Evolutionary conservation across 2,113 vertebrate species (phyloP).

Genomic region (Apus apus): DNA sequence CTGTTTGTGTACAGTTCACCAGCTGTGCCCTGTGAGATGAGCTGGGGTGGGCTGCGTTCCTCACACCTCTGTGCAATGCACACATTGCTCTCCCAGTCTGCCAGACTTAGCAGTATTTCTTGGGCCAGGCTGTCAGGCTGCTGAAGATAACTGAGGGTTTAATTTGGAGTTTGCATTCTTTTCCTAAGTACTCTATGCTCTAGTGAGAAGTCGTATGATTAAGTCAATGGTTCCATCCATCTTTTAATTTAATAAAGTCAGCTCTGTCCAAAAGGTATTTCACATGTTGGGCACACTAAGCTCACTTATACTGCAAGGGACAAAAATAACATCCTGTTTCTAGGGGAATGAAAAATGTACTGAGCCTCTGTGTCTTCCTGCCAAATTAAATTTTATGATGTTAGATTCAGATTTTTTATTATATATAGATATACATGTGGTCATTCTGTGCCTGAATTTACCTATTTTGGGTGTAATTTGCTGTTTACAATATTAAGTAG

Average conservation of each 20-base stretch:
- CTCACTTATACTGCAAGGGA: background rate
- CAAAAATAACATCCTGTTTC: background rate
- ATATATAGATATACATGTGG: background rate
- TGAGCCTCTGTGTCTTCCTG: background rate
- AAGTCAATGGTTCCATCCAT: conserved; percentile 13
- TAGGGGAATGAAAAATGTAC: background rate
- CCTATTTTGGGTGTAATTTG: background rate
- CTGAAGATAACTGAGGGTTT: conserved; percentile 17
- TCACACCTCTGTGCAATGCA: conserved; percentile 63
- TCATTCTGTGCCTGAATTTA: background rate
- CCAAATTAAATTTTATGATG: background rate
- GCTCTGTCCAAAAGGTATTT: conserved; percentile 44
- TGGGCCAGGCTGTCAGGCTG: conserved; percentile 4
- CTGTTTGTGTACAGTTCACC: conserved; percentile 24
- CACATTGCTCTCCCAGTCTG: background rate
- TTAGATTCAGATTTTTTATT: background rate
- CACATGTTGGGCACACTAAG: background rate
- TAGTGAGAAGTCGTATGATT: background rate
- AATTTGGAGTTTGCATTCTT: conserved; percentile 43
- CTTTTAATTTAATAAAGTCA: background rate
- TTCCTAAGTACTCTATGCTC: background rate
- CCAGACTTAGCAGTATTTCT: conserved; percentile 21
- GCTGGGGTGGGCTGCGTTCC: conserved; percentile 8
- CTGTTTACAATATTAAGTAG: background rate
- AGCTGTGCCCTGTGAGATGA: conserved; percentile 22